Evolutionary conservation across 2,888 invertebrate genomes (phyloP), one percentile per base, ranked within the genome.

Genomic region (Calameuta idolon): DNA sequence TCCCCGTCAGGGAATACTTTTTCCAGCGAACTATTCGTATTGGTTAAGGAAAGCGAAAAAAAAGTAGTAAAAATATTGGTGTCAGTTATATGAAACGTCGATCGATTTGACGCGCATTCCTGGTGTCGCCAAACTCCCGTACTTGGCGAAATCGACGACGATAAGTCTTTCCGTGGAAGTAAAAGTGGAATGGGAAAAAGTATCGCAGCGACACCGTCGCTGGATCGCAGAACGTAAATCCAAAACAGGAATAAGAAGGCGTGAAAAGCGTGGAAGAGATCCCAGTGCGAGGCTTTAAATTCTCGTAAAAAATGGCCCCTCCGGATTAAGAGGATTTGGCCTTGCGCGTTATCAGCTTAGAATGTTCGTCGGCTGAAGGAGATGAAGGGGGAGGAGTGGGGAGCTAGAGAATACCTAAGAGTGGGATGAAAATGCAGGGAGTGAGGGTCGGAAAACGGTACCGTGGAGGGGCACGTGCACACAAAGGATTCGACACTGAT

Each of bases 241-340:
- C 80, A 74, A 55, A 75, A 81, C 79, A 77, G 77, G 75, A 81
- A 83, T 81, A 83, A 84, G 81, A 80, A 75, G 79, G 75, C 79
- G 78, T 77, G 55, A 55, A 55, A 23, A 55, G 55, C 55, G 9
- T 55, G 23, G 23, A 55, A 5, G 55, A 55, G 9, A 9, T 2
- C 23, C 5, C 23, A 55, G 55, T 23, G 23, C 55, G 76, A 69
- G 81, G 82, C 83, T 84, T 81, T 55, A 81, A 80, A 84, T 80
- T 80, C 76, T 75, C 79, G 79, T 81, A 82, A 86, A 83, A 85
- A 82, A 85, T 83, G 81, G 83, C 80, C 81, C 79, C 77, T 83
- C 78, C 82, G 79, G 81, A 85, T 86, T 86, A 86, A 85, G 83
- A 81, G 83, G 82, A 85, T 83, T 81, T 85, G 81, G 78, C 79